Evolutionary conservation across 2,888 invertebrate genomes (phyloP).

Genomic region (Cryptocheilus praepositus): DNA sequence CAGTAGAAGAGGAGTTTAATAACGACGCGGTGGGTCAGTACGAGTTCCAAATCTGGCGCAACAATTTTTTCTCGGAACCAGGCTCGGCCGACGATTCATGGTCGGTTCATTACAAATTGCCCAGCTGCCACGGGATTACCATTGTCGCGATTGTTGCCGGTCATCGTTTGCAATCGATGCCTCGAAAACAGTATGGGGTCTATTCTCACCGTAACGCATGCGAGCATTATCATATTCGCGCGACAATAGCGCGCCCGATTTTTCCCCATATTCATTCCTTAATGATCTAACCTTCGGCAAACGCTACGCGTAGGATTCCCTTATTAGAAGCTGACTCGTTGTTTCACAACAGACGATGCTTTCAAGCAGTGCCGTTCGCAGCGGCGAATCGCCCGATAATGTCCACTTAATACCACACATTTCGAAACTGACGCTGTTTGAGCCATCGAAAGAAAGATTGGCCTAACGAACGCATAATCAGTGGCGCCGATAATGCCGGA

Average conservation of each 20-base stretch:
- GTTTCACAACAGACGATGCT: too few relatives aligned
- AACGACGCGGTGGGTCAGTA: conserved; percentile 13
- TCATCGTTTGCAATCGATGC: conserved; percentile 60
- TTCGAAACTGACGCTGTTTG: too few relatives aligned
- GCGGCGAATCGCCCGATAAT: not conserved
- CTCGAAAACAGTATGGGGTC: conserved; percentile 50
- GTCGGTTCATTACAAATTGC: conserved; percentile 52
- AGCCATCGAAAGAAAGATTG: too few relatives aligned
- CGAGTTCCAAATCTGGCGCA: conserved; percentile 32
- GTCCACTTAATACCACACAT: too few relatives aligned
- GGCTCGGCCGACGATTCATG: conserved; percentile 48
- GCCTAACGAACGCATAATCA: too few relatives aligned
- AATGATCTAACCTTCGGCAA: too few relatives aligned
- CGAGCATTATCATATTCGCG: not conserved
- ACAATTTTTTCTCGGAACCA: conserved; percentile 26
- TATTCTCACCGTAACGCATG: conserved; percentile 19
- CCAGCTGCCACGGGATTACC: conserved; percentile 54
- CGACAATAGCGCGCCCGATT: not conserved
- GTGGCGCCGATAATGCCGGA: too few relatives aligned
- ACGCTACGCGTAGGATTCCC: not conserved
- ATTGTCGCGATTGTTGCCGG: conserved; percentile 56
- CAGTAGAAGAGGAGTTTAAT: too few relatives aligned
- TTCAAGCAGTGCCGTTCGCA: too few relatives aligned
- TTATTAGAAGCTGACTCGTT: not conserved
- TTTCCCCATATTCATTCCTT: too few relatives aligned